Conservation (phyloP, 2,113 vertebrate species). For the Rafetus swinhoei region DNA sequence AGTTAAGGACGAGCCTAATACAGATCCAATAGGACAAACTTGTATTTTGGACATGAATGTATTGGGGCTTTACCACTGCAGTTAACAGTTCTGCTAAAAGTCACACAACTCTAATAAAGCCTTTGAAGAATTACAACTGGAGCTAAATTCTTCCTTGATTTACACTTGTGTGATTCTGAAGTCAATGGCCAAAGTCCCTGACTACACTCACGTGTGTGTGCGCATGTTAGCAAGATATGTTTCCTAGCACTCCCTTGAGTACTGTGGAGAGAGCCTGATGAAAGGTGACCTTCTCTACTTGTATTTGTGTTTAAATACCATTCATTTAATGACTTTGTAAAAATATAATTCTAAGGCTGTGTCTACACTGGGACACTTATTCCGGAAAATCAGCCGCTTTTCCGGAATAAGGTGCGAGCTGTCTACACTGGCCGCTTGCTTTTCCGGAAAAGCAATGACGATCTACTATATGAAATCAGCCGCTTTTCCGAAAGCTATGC, state of each 20-base stretch:
- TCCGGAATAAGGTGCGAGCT: no score
- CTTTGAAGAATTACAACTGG: not conserved
- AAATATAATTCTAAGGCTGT: not conserved
- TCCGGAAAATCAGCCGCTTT: no score
- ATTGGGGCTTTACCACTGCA: not conserved
- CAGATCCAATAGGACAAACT: not conserved
- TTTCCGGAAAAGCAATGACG: no score
- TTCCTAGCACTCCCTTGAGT: not conserved
- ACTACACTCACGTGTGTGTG: not conserved
- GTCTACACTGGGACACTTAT: no score
- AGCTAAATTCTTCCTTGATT: not conserved
- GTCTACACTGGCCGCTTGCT: no score
- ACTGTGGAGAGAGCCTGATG: not conserved
- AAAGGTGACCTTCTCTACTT: not conserved
- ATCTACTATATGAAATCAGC: no score
- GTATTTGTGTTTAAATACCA: not conserved
- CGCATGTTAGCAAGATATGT: not conserved
- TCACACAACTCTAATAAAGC: not conserved
- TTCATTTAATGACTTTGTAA: not conserved
- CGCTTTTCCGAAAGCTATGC: no score
- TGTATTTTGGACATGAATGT: not conserved
- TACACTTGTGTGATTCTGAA: not conserved
- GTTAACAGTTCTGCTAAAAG: not conserved
- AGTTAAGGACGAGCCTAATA: not conserved
- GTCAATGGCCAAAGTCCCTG: not conserved